These are phyloP conservation scores for Phalacrocorax aristotelis DNA, from an alignment of 2,113 vertebrate genomes.

Conservation along the genomic window DNA sequence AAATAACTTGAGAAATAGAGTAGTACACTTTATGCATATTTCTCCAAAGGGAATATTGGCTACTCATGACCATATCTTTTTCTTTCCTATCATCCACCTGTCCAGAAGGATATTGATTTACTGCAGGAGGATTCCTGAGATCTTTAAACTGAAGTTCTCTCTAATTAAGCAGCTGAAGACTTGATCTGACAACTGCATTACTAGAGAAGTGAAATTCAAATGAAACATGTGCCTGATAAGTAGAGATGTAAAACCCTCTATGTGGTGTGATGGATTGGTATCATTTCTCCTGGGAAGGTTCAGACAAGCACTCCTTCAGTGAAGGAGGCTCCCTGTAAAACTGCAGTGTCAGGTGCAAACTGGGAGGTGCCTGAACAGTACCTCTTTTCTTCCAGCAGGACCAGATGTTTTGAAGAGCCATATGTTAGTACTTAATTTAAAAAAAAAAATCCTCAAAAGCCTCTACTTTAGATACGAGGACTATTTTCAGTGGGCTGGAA, in stretches of 20 bases:
- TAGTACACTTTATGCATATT: background rate
- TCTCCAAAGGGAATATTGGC: background rate
- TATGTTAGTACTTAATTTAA: background rate
- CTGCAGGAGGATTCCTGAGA: background rate
- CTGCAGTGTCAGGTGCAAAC: background rate
- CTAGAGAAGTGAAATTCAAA: background rate
- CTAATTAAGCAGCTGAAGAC: background rate
- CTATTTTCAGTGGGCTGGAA: background rate
- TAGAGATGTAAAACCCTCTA: background rate
- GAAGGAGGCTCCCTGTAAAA: background rate
- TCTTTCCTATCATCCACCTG: background rate
- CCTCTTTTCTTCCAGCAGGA: background rate
- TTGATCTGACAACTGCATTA: background rate
- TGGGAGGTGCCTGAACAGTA: background rate
- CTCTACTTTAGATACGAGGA: background rate
- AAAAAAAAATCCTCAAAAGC: background rate
- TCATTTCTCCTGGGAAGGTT: background rate
- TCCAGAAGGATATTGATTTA: background rate
- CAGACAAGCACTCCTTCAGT: rapidly evolving
- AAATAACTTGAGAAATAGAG: background rate
- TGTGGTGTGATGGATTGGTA: background rate
- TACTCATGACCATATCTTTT: background rate
- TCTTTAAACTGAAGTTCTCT: background rate
- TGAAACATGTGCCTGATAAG: background rate
- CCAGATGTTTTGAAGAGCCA: background rate